phyloP scores from a whole-genome alignment of 2,113 vertebrate species.

The Sarotherodon lohbergeri region DNA sequence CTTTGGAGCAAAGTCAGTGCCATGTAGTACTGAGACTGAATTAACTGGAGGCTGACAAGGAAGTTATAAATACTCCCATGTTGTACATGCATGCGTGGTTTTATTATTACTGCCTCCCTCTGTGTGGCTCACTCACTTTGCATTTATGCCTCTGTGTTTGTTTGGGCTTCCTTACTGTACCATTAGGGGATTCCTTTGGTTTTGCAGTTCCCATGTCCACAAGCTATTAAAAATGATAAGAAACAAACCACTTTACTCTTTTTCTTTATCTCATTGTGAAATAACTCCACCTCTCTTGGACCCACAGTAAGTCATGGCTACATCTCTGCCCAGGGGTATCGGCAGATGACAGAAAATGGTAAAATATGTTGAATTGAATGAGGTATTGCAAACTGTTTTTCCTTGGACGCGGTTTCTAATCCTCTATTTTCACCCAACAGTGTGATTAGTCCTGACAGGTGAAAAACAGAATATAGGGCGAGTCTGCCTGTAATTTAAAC shows the following conservation, averaged over 20 bases:
- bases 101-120: neutral
- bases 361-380: neutral
- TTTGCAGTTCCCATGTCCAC: neutral
- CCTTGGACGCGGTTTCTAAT: neutral
- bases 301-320: neutral
- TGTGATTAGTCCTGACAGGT: neutral
- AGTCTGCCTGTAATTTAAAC: neutral
- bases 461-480: neutral
- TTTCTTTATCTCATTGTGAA: neutral
- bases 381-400: neutral
- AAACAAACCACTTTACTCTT: neutral
- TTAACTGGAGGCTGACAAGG: neutral
- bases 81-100: neutral
- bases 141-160: neutral
- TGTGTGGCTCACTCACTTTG: neutral
- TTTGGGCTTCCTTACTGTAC: neutral
- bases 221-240: neutral
- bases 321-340: neutral
- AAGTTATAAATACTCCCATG: neutral
- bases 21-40: neutral
- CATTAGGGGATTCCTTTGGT: neutral
- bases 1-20: neutral
- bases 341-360: neutral
- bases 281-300: neutral
- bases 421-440: neutral